Percentiles rank a stretch among this genome's conserved stretches.
Conservation (phyloP, 35 echinoderm and acorn worm species). For the Ophioderma brevispina region DNA sequence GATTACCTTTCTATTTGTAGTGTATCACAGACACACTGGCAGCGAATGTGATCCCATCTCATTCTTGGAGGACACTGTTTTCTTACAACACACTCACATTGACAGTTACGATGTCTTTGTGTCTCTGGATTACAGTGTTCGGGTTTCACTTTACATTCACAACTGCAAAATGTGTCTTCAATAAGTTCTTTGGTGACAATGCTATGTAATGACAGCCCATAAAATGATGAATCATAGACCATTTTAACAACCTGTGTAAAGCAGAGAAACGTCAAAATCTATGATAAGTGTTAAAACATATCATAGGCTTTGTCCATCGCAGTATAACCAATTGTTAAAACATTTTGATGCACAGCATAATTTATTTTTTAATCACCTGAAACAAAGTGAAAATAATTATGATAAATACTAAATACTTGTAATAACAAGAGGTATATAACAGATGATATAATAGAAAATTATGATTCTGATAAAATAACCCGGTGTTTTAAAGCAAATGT, state of each 20-base stretch:
- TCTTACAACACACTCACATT: slow-evolving; percentile 42
- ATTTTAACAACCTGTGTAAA: slow-evolving; percentile 39
- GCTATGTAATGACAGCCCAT: slow-evolving; percentile 15
- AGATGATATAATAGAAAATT: no score
- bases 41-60: slow-evolving; percentile 51
- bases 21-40: slow-evolving; percentile 48
- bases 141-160: slow-evolving; percentile 50
- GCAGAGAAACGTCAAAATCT: not conserved
- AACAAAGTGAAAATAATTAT: no score
- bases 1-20: slow-evolving; percentile 48
- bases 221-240: slow-evolving; percentile 8
- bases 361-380: no score
- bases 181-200: slow-evolving; percentile 13
- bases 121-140: slow-evolving; percentile 58
- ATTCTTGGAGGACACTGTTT: slow-evolving; percentile 31
- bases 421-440: no score
- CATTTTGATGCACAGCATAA: no score
- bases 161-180: slow-evolving; percentile 44
- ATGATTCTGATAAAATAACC: no score
- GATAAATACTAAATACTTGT: no score
- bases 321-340: no score
- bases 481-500: no score
- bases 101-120: slow-evolving; percentile 59
- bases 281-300: not conserved
- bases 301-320: no score